Base-by-base conservation (phyloP, 2,888 invertebrate genomes). In the Rotaria socialis region DNA sequence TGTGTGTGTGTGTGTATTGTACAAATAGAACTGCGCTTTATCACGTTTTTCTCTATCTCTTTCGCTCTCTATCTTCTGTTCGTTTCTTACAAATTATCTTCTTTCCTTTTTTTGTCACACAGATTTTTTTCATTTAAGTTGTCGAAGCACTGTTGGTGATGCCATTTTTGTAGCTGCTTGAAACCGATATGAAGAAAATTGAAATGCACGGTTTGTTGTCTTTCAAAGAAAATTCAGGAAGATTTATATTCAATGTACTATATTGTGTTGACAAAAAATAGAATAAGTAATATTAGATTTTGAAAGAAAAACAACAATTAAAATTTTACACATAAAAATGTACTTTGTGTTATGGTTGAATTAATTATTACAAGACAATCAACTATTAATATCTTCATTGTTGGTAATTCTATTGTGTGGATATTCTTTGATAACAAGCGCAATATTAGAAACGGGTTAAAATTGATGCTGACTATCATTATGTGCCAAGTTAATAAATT, bases 161-260 rank as follows among this genome's bases (percentile, higher is more conserved):
- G 67, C 67, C 35, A 67, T 67, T 67, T 67, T 67, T 67, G 67
- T 67, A 67, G 67, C 67, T 67, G 67, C 19, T 67, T 67, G 35
- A 41, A 67, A 67, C 67, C 67, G 67, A 67, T 67, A 67, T 67
- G 67, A 67, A 67, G 67, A 67, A 41, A 67, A 67, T 14, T n/a
- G 52, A 55, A 55, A 67, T 67, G 67, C 67, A 67, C 35, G 67
- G 67, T 67, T 67, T 67, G 67, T 67, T 67, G 67, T 67, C 67
- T 67, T 67, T 67, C 67, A 67, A 35, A 67, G 0, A 67, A 41
- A 67, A 67, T 67, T 35, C 35, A 67, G 67, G 35, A 67, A 67
- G 67, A 67, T 67, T 35, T 67, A 41, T 41, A 67, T 67, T 8
- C 35, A 35, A 67, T 67, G 58, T 60, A 27, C 14, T 60, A 58